Evolutionary conservation across 2,113 vertebrate genomes (phyloP).

Genomic region (Pseudolaguvia tuberculata): DNA sequence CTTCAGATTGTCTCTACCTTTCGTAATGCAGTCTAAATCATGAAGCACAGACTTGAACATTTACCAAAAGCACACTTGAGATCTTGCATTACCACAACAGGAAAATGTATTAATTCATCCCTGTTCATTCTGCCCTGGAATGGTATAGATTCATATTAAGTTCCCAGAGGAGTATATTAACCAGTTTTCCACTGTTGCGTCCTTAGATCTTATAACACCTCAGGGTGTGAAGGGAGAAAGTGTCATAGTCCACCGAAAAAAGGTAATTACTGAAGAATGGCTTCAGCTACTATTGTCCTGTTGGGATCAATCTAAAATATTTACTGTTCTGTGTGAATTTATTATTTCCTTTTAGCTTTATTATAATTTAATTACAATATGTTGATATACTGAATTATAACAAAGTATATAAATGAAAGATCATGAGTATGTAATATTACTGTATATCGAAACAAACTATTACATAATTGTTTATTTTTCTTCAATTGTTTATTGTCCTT

Average conservation of each 20-base stretch:
- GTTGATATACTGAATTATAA: background rate
- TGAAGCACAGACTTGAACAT: background rate
- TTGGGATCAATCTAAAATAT: background rate
- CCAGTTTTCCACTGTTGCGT: slow-evolving; percentile 10
- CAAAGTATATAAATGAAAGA: background rate
- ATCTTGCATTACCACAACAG: slow-evolving; percentile 12
- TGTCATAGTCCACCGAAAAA: slow-evolving; percentile 21
- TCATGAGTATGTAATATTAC: no score
- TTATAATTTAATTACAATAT: background rate
- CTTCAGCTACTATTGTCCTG: slow-evolving; percentile 4
- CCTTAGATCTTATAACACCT: slow-evolving; percentile 24
- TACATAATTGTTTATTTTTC: no score
- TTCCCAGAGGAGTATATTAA: slow-evolving; percentile 8
- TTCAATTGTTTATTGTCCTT: no score
- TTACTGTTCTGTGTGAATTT: background rate
- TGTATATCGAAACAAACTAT: no score
- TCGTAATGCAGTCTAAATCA: slow-evolving; percentile 12
- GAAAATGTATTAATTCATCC: slow-evolving; percentile 11
- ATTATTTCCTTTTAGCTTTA: background rate
- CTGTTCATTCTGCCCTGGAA: slow-evolving; percentile 15
- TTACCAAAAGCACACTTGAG: background rate
- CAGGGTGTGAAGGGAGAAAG: background rate
- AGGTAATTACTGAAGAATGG: slow-evolving; percentile 27
- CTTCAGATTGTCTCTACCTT: background rate
- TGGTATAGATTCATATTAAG: slow-evolving; percentile 14